These are phyloP conservation scores for Lerema accius DNA, from an alignment of 1,140 invertebrate species.

Conservation along the genomic window DNA sequence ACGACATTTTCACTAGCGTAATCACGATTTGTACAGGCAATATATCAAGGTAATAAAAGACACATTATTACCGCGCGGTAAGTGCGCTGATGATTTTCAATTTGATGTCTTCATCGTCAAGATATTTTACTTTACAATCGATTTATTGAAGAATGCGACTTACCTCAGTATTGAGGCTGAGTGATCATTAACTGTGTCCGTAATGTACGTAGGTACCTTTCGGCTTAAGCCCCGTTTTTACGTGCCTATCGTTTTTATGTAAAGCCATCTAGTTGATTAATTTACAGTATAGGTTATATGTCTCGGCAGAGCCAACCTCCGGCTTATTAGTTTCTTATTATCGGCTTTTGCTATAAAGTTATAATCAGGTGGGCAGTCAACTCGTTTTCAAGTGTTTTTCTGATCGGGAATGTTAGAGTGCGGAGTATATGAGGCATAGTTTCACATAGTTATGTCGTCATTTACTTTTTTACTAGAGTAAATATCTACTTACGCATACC, in stretches of 20 bases:
- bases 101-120: constrained; percentile 72
- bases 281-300: constrained; percentile 30
- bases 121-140: constrained; percentile 58
- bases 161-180: constrained; percentile 33
- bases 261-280: constrained; percentile 23
- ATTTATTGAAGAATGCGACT: constrained; percentile 47
- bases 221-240: constrained; percentile 7
- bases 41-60: constrained; percentile 77
- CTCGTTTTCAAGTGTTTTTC: constrained; percentile 27
- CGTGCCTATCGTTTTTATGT: constrained; percentile 14
- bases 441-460: not conserved
- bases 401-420: constrained; percentile 16
- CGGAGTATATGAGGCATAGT: not conserved
- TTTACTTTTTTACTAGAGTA: too few species aligned
- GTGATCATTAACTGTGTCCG: constrained; percentile 22
- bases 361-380: constrained; percentile 29
- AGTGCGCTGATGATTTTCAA: constrained; percentile 74
- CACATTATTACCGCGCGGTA: constrained; percentile 62
- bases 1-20: constrained; percentile 80
- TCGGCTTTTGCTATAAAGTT: not conserved
- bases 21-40: constrained; percentile 76
- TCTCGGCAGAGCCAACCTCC: not conserved
- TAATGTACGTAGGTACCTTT: constrained; percentile 6
- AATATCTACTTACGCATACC: not conserved
- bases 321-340: constrained; percentile 28